Base-by-base conservation (phyloP, 2,797 vertebrate species). In the Hypotaenidia okinawae region DNA sequence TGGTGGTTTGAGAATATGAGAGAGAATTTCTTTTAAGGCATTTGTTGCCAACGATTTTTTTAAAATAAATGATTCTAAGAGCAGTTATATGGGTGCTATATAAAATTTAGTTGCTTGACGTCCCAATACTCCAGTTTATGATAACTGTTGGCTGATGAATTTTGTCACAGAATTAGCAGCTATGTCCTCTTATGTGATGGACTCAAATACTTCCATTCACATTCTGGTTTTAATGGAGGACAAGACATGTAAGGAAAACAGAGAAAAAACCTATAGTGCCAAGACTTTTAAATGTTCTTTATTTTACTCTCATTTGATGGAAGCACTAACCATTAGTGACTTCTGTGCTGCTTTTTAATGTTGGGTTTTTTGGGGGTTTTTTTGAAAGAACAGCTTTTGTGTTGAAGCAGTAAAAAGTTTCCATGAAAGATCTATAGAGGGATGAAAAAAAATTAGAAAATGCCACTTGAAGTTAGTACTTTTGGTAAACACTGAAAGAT, bases 281-380 rank as follows among this genome's bases (percentile, higher is more conserved):
- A 39, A 70, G 21, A 2, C 4, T 5, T 43, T 79, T 25, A 58
- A 88, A 70, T 62, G 45, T 9, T 35, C 87, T 82, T 80, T 75
- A 41, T 90, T 86, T 93, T 45, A 55, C 37, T 74, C 15, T 67
- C 16, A 16, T 52, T 52, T 52, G 16, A 4, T 64, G 54, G 51
- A 68, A 82, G 70, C 81, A 33, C 41, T 84, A 87, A 58, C 25
- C 35, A 32, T 57, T 78, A 70, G 61, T 49, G 51, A 33, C 39
- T 87, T 80, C 23, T 84, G 16, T 84, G 88, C 91, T 95, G 39
- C n/a, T 90, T n/a, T 91, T 63, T 66, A 59, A 32, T 52, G 8
- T 52, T 52, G 49, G 13, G 49, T 7, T 51, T 13, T 49, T 49
- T 47, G 18, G 22, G 47, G 47, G 24, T 5, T 51, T 79, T 81